Conservation (phyloP, 2,797 vertebrate species). For the Catamblyrhynchus diadema region DNA sequence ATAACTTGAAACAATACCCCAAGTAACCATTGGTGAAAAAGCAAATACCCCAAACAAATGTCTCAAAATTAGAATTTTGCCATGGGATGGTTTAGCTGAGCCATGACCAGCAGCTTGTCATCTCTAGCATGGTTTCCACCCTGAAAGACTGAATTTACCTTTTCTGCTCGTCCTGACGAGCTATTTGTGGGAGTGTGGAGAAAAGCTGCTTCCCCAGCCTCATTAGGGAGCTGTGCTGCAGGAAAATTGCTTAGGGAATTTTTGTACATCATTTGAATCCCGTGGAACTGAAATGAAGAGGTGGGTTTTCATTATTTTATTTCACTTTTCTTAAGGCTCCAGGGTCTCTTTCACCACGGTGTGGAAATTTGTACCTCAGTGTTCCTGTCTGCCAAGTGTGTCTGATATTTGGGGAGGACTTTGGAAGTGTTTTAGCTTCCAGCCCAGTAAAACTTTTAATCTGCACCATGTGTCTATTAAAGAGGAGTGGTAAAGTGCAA, state of each 20-base stretch:
- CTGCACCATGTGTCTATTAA: background rate
- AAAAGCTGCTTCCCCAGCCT: constrained; percentile 22
- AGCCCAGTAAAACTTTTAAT: background rate
- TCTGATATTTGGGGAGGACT: background rate
- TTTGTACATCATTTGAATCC: constrained; percentile 19
- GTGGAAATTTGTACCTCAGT: background rate
- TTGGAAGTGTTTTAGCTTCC: background rate
- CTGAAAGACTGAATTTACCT: background rate
- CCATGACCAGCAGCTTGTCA: background rate
- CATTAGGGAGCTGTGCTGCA: constrained; percentile 52
- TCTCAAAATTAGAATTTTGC: background rate
- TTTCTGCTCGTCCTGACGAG: background rate
- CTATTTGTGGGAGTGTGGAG: background rate
- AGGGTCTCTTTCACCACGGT: background rate
- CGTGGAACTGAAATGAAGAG: background rate
- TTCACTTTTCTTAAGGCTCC: background rate
- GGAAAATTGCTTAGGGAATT: constrained; percentile 59
- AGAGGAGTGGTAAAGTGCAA: background rate
- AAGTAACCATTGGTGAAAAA: background rate
- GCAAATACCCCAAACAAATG: background rate
- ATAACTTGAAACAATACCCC: background rate
- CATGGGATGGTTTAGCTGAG: background rate
- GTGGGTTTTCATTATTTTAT: background rate
- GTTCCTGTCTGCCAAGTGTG: background rate
- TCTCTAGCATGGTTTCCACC: background rate